These are phyloP conservation scores for Nettapus auritus DNA, from an alignment of 2,113 vertebrate species.

Conservation along the genomic window DNA sequence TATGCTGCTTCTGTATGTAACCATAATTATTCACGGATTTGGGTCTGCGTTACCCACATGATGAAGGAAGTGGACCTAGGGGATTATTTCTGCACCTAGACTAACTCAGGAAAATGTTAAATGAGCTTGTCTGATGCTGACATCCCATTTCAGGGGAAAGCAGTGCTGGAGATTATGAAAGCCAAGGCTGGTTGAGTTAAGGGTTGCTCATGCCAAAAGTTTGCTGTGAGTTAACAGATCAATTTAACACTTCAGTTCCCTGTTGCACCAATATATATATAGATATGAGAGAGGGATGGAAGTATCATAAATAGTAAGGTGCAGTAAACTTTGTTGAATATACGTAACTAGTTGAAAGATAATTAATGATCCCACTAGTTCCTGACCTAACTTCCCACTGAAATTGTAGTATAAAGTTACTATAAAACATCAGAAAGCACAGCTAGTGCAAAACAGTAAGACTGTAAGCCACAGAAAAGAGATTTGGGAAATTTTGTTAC, in stretches of 20 bases:
- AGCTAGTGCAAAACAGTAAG: background rate
- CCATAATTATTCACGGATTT: background rate
- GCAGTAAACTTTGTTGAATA: background rate
- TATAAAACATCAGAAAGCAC: background rate
- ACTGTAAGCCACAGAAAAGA: background rate
- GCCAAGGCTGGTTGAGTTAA: background rate
- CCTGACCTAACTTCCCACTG: background rate
- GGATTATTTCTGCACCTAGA: background rate
- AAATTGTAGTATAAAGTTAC: background rate
- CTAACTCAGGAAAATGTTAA: background rate
- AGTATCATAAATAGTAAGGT: background rate
- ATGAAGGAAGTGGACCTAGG: background rate
- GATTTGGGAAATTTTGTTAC: background rate
- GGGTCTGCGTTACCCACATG: background rate
- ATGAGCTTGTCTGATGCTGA: background rate
- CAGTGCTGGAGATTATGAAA: background rate
- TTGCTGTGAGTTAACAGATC: background rate
- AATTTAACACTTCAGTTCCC: background rate
- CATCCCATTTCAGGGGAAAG: background rate
- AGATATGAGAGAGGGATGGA: background rate
- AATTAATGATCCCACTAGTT: background rate
- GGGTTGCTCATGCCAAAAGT: background rate
- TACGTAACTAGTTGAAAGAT: background rate
- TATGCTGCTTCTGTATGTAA: background rate
- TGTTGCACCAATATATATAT: background rate